Conservation (phyloP, 92 coral and sea anemone genomes). For the Heteractis magnifica region DNA sequence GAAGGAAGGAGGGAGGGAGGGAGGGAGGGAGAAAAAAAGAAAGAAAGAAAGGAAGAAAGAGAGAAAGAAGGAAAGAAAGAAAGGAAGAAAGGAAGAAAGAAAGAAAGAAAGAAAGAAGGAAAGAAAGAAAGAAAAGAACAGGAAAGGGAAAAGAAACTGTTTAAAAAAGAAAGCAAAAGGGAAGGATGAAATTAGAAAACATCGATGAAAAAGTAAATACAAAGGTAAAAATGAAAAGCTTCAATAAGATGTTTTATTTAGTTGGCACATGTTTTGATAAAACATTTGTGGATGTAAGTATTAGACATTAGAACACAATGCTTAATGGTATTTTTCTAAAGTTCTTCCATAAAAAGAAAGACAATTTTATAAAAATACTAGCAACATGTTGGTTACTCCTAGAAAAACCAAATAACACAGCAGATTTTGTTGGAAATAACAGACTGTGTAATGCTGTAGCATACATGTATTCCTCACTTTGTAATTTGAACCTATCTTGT, state of each 20-base stretch:
- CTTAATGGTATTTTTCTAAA: no score
- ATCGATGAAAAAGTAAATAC: not conserved
- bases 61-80: not conserved
- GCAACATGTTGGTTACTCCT: no score
- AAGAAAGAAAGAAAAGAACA: no score
- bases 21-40: not conserved
- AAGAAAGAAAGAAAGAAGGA: not conserved
- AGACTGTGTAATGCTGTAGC: no score
- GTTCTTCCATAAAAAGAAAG: no score
- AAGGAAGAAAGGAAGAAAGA: not conserved
- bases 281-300: not conserved
- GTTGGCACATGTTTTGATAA: not conserved
- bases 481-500: no score
- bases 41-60: not conserved
- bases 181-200: not conserved
- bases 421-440: no score
- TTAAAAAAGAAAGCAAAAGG: not conserved
- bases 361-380: no score
- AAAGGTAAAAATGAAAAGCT: not conserved
- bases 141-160: no score
- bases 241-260: slow-evolving; percentile 2
- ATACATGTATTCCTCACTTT: no score
- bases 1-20: not conserved
- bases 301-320: not conserved
- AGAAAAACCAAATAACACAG: no score